phyloP scores from a whole-genome alignment of 1,140 invertebrate species.

The Drosophila nigromelanica region DNA sequence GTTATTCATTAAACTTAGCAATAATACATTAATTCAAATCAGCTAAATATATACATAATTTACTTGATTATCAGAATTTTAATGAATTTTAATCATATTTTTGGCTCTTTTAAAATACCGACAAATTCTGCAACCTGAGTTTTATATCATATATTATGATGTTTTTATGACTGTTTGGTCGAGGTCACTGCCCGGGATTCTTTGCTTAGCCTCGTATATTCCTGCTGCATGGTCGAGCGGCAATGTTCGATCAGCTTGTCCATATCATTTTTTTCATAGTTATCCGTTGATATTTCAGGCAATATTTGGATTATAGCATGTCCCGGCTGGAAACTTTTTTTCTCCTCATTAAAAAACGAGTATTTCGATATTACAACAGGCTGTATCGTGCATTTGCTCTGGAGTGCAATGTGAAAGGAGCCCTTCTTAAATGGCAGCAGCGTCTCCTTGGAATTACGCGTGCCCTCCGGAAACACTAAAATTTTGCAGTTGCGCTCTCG shows the following conservation, averaged over 20 bases:
- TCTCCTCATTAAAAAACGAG: slow-evolving; percentile 90
- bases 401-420: slow-evolving; percentile 95
- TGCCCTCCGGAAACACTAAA: slow-evolving; percentile 92
- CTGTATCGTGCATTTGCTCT: slow-evolving; percentile 92
- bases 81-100: slow-evolving; percentile 35
- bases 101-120: slow-evolving; percentile 28
- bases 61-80: slow-evolving; percentile 31
- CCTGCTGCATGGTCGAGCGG: slow-evolving; percentile 87
- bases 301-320: slow-evolving; percentile 89
- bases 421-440: slow-evolving; percentile 95
- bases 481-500: slow-evolving; percentile 86
- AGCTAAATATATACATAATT: slow-evolving; percentile 22
- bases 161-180: slow-evolving; percentile 55
- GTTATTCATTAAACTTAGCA: slow-evolving; percentile 34
- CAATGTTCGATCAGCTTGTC: slow-evolving; percentile 87
- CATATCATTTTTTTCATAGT: slow-evolving; percentile 87
- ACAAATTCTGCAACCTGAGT: slow-evolving; percentile 59
- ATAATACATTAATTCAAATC: slow-evolving; percentile 36
- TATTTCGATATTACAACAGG: slow-evolving; percentile 96
- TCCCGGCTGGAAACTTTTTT: slow-evolving; percentile 90
- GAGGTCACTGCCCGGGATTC: slow-evolving; percentile 81
- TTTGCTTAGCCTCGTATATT: slow-evolving; percentile 85
- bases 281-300: slow-evolving; percentile 88
- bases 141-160: slow-evolving; percentile 16
- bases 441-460: slow-evolving; percentile 87